phyloP scores from a whole-genome alignment of 1,140 invertebrate genomes.

The Bombus impatiens region DNA sequence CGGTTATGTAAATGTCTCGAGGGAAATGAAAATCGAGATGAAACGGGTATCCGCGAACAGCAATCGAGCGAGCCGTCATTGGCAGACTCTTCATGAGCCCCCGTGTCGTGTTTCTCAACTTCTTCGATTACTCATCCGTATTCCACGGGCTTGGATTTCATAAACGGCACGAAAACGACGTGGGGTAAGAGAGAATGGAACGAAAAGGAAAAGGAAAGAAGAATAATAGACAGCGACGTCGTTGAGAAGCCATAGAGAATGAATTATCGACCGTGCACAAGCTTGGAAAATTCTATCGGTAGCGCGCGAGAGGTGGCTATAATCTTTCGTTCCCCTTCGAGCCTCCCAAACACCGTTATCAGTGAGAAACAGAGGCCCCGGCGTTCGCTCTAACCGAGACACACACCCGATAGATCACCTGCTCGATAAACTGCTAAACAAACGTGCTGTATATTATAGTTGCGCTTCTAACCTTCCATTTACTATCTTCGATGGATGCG shows the following conservation, averaged over 20 bases:
- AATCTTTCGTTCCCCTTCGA: slow-evolving; percentile 24
- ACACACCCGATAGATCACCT: slow-evolving; percentile 8
- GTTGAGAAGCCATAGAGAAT: slow-evolving; percentile 62
- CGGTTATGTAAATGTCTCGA: slow-evolving; percentile 42
- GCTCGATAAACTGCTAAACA: slow-evolving; percentile 36
- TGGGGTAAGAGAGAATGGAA: not conserved
- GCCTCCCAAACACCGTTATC: slow-evolving; percentile 59
- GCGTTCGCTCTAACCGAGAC: slow-evolving; percentile 19
- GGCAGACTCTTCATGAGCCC: slow-evolving; percentile 39
- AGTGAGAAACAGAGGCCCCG: slow-evolving; percentile 44
- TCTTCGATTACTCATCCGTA: slow-evolving; percentile 52
- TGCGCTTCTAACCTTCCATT: not conserved
- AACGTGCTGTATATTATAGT: not conserved
- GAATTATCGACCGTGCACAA: slow-evolving; percentile 67
- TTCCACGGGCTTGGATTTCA: slow-evolving; percentile 35
- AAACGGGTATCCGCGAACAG: slow-evolving; percentile 29
- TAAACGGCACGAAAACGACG: slow-evolving; percentile 22
- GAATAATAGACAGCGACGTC: slow-evolving; percentile 54
- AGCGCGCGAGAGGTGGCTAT: slow-evolving; percentile 8
- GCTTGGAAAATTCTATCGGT: slow-evolving; percentile 68
- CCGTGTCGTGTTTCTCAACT: slow-evolving; percentile 15
- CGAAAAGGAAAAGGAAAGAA: not conserved
- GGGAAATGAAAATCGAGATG: slow-evolving; percentile 56
- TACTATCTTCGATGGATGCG: not conserved
- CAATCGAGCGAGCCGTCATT: slow-evolving; percentile 62